These are phyloP conservation scores for Brenthis ino DNA, from an alignment of 2,888 invertebrate species.

Conservation along the genomic window DNA sequence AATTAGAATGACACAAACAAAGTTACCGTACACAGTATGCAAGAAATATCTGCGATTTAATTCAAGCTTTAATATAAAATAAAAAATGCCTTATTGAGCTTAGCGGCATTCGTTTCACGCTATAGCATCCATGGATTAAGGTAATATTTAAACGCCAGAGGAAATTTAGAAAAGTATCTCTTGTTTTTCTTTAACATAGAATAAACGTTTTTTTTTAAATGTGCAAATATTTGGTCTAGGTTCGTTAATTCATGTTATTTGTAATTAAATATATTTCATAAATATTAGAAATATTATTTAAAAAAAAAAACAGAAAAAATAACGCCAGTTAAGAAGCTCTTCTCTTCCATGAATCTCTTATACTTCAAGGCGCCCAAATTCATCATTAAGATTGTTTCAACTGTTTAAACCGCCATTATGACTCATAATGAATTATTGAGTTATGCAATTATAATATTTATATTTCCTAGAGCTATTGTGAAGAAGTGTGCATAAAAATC, in stretches of 20 bases:
- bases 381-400: no score
- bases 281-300: not conserved
- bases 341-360: no score
- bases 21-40: not conserved
- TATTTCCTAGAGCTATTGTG: not conserved
- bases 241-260: not conserved
- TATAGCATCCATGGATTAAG: not conserved
- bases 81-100: not conserved
- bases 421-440: no score
- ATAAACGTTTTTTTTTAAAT: not conserved
- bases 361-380: no score
- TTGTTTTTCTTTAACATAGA: not conserved
- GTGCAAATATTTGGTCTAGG: not conserved
- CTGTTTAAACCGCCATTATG: no score
- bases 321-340: no score
- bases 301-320: no score
- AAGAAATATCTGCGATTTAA: not conserved
- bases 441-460: not conserved
- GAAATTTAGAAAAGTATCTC: not conserved
- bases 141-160: conserved; percentile 2
- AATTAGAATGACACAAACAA: no score
- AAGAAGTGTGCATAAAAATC: no score
- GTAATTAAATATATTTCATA: not conserved
- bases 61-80: not conserved
- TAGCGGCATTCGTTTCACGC: not conserved